phyloP scores from a whole-genome alignment of 2,888 invertebrate genomes.

The Unio delphinus region DNA sequence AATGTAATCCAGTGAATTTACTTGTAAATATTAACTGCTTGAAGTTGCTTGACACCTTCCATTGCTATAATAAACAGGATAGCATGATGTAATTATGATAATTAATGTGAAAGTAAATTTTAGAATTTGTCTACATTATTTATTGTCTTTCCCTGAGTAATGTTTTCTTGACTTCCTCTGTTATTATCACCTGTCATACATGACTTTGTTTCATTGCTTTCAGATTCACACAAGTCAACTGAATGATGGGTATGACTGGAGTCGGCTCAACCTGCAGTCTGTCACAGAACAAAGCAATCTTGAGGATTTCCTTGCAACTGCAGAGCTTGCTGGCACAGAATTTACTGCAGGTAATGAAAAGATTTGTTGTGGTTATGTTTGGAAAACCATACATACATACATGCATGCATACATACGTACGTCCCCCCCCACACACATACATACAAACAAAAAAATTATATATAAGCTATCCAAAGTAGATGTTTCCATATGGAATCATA shows the following conservation, averaged over 20 bases:
- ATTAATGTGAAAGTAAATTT: no score
- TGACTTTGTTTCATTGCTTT: slow-evolving; percentile 14
- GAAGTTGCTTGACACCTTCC: no score
- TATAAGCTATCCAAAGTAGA: no score
- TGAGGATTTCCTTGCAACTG: slow-evolving; percentile 95
- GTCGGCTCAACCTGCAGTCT: slow-evolving; percentile 87
- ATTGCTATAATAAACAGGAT: no score
- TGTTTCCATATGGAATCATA: no score
- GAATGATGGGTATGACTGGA: slow-evolving; percentile 93
- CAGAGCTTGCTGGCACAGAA: slow-evolving; percentile 93
- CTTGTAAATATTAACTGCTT: no score
- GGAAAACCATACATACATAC: no score
- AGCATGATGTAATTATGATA: no score
- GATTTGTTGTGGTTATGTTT: background rate
- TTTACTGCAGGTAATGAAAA: slow-evolving; percentile 77
- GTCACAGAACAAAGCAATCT: slow-evolving; percentile 96
- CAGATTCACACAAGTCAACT: slow-evolving; percentile 89
- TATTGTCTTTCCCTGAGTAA: background rate
- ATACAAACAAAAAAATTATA: no score
- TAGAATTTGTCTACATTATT: background rate
- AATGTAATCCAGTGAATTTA: no score
- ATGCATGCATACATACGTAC: no score
- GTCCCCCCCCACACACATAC: no score
- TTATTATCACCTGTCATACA: background rate
- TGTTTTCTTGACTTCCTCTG: background rate